phyloP scores from a whole-genome alignment of 2,113 vertebrate genomes.

The Aptenodytes forsteri region DNA sequence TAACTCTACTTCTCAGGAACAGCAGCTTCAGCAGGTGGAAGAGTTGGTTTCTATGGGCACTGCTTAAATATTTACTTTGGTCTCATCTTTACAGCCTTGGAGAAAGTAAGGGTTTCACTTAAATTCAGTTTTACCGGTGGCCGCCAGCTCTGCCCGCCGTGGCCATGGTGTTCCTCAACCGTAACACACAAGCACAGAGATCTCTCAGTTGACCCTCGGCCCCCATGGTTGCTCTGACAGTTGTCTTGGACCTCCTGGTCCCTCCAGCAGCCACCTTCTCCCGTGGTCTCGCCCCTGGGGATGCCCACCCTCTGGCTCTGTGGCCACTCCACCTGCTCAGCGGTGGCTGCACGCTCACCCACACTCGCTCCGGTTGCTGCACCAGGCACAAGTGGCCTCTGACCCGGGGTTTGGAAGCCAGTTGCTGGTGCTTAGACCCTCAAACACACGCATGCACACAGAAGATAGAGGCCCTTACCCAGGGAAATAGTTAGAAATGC shows the following conservation, averaged over 20 bases:
- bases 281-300: accelerated
- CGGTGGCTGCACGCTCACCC: accelerated
- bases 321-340: background rate
- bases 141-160: accelerated
- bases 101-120: background rate
- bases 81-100: background rate
- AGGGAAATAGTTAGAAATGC: background rate
- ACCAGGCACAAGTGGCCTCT: background rate
- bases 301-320: background rate
- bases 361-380: accelerated
- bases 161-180: background rate
- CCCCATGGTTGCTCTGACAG: background rate
- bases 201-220: background rate
- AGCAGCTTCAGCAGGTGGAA: background rate
- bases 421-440: background rate
- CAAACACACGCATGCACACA: no score
- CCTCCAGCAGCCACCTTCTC: background rate
- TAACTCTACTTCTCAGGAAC: background rate
- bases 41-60: background rate
- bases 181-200: background rate
- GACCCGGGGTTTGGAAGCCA: background rate
- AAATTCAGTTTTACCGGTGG: background rate
- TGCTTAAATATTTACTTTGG: background rate
- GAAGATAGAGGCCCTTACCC: background rate
- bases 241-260: background rate